Evolutionary conservation across 1,140 invertebrate species (phyloP).

Genomic region (Megalopta genalis): DNA sequence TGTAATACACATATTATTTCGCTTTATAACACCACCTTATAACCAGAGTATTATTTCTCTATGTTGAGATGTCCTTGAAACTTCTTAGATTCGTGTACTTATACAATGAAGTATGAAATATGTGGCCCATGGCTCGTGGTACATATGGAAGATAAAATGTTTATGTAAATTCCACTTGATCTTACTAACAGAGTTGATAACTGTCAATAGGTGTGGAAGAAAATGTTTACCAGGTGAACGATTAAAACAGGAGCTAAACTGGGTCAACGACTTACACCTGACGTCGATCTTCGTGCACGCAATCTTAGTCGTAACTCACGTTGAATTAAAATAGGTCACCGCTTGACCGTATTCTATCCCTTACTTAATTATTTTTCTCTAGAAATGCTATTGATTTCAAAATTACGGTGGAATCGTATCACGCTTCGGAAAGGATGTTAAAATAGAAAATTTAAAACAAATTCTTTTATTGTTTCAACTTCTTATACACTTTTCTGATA

Average conservation of each 20-base stretch:
- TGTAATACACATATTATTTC: too few species aligned
- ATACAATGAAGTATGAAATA: too few species aligned
- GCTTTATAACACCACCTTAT: too few species aligned
- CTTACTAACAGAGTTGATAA: too few species aligned
- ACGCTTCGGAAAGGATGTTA: neutral
- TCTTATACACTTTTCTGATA: constrained; percentile 24
- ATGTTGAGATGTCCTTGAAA: too few species aligned
- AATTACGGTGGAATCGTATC: neutral
- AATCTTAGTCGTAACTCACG: constrained; percentile 40
- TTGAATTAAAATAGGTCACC: constrained; percentile 51
- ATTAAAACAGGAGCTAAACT: constrained; percentile 58
- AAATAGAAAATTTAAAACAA: constrained; percentile 12
- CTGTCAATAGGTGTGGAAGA: neutral
- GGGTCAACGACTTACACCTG: constrained; percentile 49
- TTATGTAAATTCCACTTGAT: neutral
- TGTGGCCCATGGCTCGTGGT: too few species aligned
- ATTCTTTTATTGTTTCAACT: constrained; percentile 38
- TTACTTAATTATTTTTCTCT: constrained; percentile 17
- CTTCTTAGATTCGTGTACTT: too few species aligned
- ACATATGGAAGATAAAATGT: too few species aligned
- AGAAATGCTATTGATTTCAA: neutral
- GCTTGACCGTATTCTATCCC: neutral
- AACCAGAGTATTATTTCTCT: too few species aligned
- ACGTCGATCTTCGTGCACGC: constrained; percentile 38
- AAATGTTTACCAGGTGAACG: neutral